Percentiles rank a stretch among this genome's conserved stretches.
Conservation (phyloP, 2,888 invertebrate genomes). For the Fissipunctia ypsillon region DNA sequence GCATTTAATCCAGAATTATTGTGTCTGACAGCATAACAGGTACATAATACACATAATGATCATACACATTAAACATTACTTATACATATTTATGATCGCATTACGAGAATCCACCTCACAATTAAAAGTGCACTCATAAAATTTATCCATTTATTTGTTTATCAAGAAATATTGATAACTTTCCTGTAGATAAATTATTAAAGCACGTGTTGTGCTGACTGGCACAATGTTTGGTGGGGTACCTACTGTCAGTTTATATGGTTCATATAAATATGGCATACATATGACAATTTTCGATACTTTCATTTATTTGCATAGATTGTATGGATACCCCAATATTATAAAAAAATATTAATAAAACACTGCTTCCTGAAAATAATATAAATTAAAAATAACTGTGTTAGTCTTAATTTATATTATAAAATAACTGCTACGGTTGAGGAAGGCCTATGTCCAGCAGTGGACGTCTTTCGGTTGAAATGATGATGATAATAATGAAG, state of each 20-base stretch:
- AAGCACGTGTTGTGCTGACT: background rate
- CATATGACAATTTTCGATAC: background rate
- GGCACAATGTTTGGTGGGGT: background rate
- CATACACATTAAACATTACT: too few species aligned
- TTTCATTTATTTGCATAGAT: conserved; percentile 15
- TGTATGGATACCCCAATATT: background rate
- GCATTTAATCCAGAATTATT: conserved; percentile 28
- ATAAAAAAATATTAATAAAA: background rate
- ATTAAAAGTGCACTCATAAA: conserved; percentile 42
- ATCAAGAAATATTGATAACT: conserved; percentile 27
- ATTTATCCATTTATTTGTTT: conserved; percentile 49
- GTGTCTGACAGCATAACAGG: conserved; percentile 6
- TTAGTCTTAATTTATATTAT: too few species aligned
- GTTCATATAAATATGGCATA: background rate
- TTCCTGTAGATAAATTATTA: conserved; percentile 20
- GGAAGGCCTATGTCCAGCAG: background rate
- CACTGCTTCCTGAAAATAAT: background rate
- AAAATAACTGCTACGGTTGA: background rate
- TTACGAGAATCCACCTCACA: conserved; percentile 19
- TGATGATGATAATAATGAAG: background rate
- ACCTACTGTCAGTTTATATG: background rate
- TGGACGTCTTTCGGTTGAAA: background rate
- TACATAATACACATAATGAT: conserved; percentile 30
- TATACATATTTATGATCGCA: conserved; percentile 52
- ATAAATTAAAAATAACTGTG: background rate